Base-by-base conservation (phyloP, 1,140 invertebrate species). In the Arion vulgaris region DNA sequence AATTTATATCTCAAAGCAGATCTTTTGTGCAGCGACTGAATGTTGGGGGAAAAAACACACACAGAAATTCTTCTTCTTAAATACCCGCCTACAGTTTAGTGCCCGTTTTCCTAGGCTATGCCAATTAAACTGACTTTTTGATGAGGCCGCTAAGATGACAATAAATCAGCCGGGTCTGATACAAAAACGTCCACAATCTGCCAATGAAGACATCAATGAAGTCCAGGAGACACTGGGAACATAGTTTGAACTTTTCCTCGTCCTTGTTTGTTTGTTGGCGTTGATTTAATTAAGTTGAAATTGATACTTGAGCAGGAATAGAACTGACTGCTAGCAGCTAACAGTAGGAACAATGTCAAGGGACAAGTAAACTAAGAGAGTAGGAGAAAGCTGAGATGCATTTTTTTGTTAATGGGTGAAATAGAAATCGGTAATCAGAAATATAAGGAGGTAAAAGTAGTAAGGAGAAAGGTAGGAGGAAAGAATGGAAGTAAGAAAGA, bases 71-170 rank as follows among this genome's bases (percentile, higher is more conserved):
- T n/a, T n/a, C 28, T 28, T 11, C 62, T 32, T 17, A 13, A 66
- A 17, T 5, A 32, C 26, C 13, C 9, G 51, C 26, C 19, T 15
- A 66, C 2, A 7, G n/a, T 66, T 66, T 66, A 32, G n/a, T 34
- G 62, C 19, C 28, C 17, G 28, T 28, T 32, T 32, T 32, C 62
- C 5, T n/a, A n/a, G 28, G 7, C 62, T 32, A 17, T 66, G 62
- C 17, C 28, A 66, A 66, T 66, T 66, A 66, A 66, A 66, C n/a
- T 32, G 62, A 66, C 62, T 66, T 66, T 66, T 32, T 28, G 32
- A 5, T 32, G 62, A 66, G 9, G 5, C 62, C 7, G n/a, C 32
- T 9, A 66, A 66, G 32, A 28, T n/a, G 17, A 17, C 28, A 28
- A 34, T 66, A 66, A 66, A 66, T 32, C 62, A 66, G n/a, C 28